Conservation (phyloP, 2,797 vertebrate genomes). For the Molothrus ater region DNA sequence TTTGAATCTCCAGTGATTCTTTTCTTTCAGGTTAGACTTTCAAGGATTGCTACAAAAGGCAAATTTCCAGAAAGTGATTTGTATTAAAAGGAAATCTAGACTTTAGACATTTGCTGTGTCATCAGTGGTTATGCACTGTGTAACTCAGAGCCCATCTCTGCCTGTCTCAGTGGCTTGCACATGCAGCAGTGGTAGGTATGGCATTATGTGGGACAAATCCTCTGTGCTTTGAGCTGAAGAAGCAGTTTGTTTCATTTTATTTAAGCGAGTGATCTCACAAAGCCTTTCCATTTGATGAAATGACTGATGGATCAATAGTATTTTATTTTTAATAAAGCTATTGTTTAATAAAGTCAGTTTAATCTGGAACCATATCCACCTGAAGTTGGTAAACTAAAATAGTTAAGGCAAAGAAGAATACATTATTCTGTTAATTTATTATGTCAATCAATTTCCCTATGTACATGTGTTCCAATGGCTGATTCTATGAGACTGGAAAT, state of each 20-base stretch:
- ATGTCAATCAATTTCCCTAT: background rate
- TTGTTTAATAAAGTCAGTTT: background rate
- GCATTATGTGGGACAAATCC: background rate
- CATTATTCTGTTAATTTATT: background rate
- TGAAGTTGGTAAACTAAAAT: background rate
- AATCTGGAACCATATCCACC: background rate
- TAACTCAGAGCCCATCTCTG: background rate
- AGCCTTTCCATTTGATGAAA: background rate
- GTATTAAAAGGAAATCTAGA: background rate
- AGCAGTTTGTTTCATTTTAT: background rate
- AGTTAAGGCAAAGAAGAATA: background rate
- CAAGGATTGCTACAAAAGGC: background rate
- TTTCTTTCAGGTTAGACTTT: background rate
- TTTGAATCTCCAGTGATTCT: background rate
- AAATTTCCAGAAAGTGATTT: background rate
- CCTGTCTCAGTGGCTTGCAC: background rate
- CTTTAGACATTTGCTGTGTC: background rate
- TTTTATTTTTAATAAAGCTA: background rate
- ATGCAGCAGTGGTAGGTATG: background rate
- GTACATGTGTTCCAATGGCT: background rate
- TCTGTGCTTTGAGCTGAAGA: background rate
- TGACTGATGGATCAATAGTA: background rate
- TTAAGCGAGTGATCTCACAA: background rate
- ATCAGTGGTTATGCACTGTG: background rate
- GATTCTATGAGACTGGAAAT: background rate